phyloP scores from a whole-genome alignment of 2,113 vertebrate species.

The Lasiurus cinereus region DNA sequence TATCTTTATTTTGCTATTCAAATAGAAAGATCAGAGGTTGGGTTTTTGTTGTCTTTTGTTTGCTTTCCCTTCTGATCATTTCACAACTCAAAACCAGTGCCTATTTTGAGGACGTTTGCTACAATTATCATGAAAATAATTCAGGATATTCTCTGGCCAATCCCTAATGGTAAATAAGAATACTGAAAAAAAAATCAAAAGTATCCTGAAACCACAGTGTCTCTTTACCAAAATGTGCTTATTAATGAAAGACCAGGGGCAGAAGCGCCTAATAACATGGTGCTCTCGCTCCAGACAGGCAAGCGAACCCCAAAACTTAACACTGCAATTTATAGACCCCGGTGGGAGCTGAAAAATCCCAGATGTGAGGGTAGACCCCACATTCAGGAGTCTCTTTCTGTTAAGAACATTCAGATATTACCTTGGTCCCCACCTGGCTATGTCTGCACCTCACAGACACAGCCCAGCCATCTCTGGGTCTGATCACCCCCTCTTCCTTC shows the following conservation, averaged over 20 bases:
- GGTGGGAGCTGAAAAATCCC: not conserved
- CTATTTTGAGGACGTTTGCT: slow-evolving; percentile 39
- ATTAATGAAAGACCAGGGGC: slow-evolving; percentile 28
- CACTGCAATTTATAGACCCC: not conserved
- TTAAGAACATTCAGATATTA: not conserved
- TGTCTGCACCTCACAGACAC: not conserved
- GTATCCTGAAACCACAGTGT: slow-evolving; percentile 27
- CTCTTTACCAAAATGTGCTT: not conserved
- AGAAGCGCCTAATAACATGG: not conserved
- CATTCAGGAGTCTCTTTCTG: not conserved
- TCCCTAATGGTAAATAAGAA: slow-evolving; percentile 43
- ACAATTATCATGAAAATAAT: not conserved
- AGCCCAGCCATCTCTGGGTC: not conserved
- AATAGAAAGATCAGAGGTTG: not conserved
- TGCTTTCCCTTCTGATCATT: not conserved
- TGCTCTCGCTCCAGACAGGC: not conserved
- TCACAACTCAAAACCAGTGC: slow-evolving; percentile 1
- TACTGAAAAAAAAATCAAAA: not conserved
- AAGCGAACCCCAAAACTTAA: not conserved
- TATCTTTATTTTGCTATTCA: not conserved
- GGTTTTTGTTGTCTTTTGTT: not conserved
- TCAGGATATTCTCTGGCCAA: not conserved
- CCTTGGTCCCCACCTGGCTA: not conserved
- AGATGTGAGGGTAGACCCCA: not conserved
- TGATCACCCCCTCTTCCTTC: not conserved